A percentile compares a stretch with the other conserved stretches of the same genome.
Conservation (phyloP, 2,888 invertebrate genomes). For the Nasonia oneida region DNA sequence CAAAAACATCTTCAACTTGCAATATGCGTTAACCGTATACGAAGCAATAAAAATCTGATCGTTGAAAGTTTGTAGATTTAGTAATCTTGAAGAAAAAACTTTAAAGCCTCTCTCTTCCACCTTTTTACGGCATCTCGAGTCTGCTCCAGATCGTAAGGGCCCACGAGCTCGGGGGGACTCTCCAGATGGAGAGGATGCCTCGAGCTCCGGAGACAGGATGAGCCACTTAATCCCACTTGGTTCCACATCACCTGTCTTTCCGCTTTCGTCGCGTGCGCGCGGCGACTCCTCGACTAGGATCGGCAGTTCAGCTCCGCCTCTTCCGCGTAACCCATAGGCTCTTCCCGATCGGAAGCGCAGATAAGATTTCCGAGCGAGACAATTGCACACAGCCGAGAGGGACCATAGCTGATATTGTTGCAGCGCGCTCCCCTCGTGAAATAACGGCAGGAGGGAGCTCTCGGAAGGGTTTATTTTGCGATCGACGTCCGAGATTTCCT, state of each 20-base stretch:
- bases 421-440: background rate
- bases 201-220: slow-evolving; percentile 53
- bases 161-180: slow-evolving; percentile 28
- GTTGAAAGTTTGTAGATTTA: no score
- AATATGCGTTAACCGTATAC: slow-evolving; percentile 17
- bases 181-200: background rate
- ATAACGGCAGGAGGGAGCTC: background rate
- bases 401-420: background rate
- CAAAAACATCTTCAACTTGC: slow-evolving; percentile 16
- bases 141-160: slow-evolving; percentile 64
- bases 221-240: slow-evolving; percentile 63
- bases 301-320: slow-evolving; percentile 2
- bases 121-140: background rate
- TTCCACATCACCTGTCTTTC: slow-evolving; percentile 63
- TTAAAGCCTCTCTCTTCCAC: no score
- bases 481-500: slow-evolving; percentile 21
- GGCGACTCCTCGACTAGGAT: background rate
- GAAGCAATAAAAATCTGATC: no score
- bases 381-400: background rate
- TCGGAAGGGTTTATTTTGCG: slow-evolving; percentile 14
- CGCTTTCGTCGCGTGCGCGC: slow-evolving; percentile 35
- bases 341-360: slow-evolving; percentile 59
- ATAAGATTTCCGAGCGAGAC: slow-evolving; percentile 70
- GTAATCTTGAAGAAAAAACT: no score
- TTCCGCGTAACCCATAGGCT: slow-evolving; percentile 28